Evolutionary conservation across 23 tunicate genomes (phyloP).

Genomic region (Corella eumyota): DNA sequence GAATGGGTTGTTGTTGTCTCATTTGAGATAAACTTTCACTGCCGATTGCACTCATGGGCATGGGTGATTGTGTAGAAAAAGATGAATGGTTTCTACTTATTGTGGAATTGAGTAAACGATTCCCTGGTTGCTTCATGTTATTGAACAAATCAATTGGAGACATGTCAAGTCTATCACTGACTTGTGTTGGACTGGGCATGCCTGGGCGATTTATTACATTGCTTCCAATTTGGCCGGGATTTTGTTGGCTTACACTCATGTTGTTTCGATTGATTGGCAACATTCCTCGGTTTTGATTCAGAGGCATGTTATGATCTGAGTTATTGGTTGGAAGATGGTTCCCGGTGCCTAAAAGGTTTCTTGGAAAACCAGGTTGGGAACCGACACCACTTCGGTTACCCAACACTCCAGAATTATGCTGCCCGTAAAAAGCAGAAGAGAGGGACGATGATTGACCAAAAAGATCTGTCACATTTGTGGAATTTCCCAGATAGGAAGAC

Average conservation of each 20-base stretch:
- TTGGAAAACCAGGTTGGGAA: no score
- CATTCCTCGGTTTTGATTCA: constrained; percentile 45
- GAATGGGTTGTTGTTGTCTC: constrained; percentile 51
- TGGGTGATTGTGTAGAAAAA: constrained; percentile 7
- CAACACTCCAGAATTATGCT: constrained; percentile 39
- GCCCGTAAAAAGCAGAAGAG: constrained; percentile 47
- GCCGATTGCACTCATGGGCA: constrained; percentile 69
- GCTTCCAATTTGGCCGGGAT: constrained; percentile 32
- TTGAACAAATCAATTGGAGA: constrained; percentile 57
- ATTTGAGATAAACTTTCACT: constrained; percentile 60
- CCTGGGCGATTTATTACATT: constrained; percentile 33
- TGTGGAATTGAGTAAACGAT: constrained; percentile 8
- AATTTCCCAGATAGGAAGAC: constrained; percentile 25
- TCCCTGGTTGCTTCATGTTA: constrained; percentile 39
- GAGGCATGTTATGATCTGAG: no score
- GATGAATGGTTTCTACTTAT: constrained; percentile 38
- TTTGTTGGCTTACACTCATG: constrained; percentile 18
- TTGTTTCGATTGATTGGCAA: constrained; percentile 47
- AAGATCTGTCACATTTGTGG: no score
- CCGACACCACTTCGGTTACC: no score
- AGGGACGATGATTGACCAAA: no score
- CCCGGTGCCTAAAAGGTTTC: no score
- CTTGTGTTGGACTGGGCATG: constrained; percentile 69
- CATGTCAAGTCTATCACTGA: no score
- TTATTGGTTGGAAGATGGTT: no score